A percentile compares a stretch with the other conserved stretches of the same genome.
These are phyloP conservation scores for Nilaparvata lugens DNA, from an alignment of 1,140 invertebrate genomes.

Conservation along the genomic window DNA sequence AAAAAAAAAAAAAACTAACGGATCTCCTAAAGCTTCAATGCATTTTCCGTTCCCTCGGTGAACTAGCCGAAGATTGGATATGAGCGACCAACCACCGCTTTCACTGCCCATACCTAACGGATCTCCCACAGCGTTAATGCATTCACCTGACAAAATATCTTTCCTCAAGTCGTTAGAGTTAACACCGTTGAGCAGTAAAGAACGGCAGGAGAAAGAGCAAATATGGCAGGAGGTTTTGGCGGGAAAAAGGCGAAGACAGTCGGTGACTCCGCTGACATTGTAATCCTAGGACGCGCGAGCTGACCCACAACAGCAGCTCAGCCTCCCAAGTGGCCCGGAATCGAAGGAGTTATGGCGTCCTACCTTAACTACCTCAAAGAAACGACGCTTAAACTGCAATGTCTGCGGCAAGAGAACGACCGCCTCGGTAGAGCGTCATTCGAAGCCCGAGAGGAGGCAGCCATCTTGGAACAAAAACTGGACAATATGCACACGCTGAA, in stretches of 20 bases:
- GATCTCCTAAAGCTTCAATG: no score
- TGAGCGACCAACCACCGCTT: neutral
- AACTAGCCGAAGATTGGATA: no score
- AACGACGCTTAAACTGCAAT: no score
- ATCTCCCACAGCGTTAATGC: slow-evolving; percentile 4
- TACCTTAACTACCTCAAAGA: slow-evolving; percentile 38
- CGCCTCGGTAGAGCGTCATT: no score
- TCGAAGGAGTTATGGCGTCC: slow-evolving; percentile 36
- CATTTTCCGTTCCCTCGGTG: no score
- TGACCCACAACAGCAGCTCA: slow-evolving; percentile 23
- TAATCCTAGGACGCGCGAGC: slow-evolving; percentile 34
- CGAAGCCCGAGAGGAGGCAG: no score
- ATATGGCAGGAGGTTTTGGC: slow-evolving; percentile 39
- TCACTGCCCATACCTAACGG: slow-evolving; percentile 14
- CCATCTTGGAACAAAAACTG: no score
- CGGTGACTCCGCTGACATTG: slow-evolving; percentile 35
- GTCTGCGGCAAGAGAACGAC: no score
- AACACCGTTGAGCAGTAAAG: neutral
- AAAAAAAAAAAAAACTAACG: no score
- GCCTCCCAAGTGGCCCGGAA: slow-evolving; percentile 34
- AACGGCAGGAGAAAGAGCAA: slow-evolving; percentile 32
- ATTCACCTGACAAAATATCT: slow-evolving; percentile 7
- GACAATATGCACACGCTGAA: no score
- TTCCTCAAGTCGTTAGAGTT: slow-evolving; percentile 9
- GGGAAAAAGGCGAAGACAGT: slow-evolving; percentile 38